Evolutionary conservation across 2,888 invertebrate species (phyloP), one percentile per base, ranked within the genome.

Genomic region (Heliconius aoede): DNA sequence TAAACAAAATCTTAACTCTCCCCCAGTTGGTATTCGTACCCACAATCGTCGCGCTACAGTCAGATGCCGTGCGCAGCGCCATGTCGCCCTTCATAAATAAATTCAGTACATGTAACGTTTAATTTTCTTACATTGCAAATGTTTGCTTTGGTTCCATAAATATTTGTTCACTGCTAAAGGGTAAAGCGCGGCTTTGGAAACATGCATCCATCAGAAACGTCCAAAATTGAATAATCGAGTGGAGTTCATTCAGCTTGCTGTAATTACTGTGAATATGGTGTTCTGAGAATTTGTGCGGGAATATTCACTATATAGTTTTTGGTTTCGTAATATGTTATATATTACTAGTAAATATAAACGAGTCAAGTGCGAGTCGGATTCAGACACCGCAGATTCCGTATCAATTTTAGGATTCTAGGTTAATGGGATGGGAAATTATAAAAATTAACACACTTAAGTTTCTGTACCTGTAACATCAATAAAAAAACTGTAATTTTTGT

Each of bases 211-310:
- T 65, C 64, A 65, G 64, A 65, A 65, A 65, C 64, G 36, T 65
- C 64, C 24, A 36, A 65, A 65, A 65, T 65, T 65, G 64, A 65
- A 65, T 65, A 65, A 36, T 65, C 64, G 64, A 36, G 64, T 65
- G 36, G 64, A 36, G n/a, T 65, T 36, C 64, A 65, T 65, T 36
- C 36, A 65, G 64, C 36, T 65, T 36, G 64, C 64, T 36, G 32
- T 65, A 65, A 65, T 65, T 65, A 65, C 32, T 24, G 64, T n/a
- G 32, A 65, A 36, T 65, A 15, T 36, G 32, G 15, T 65, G 36
- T 36, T 62, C 62, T 62, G 62, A n/a, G 26, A 65, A 36, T 65
- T 65, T 13, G 36, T 65, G 36, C 5, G 4, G 36, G 1, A 65
- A 13, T 24, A 11, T 30, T 30, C 1, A 21, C 30, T 21, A 3